phyloP scores from a whole-genome alignment of 2,797 vertebrate species.

The Cossypha polioptera region DNA sequence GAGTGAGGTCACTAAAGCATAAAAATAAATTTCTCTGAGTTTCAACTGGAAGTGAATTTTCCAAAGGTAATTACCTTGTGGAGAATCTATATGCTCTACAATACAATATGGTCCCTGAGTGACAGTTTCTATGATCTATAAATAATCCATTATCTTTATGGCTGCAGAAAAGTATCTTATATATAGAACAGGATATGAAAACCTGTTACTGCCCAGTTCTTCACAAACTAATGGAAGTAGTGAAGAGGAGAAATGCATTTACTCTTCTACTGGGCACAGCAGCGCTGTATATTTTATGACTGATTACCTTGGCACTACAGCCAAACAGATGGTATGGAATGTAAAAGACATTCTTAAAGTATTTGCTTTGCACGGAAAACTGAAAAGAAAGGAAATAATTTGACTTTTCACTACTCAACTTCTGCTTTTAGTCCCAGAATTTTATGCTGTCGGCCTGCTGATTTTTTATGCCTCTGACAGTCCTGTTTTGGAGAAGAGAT shows the following conservation, averaged over 20 bases:
- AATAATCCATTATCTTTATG: conserved; percentile 24
- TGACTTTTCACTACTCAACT: not conserved
- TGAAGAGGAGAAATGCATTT: not conserved
- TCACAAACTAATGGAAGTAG: not conserved
- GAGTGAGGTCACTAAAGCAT: not conserved
- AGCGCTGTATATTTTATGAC: not conserved
- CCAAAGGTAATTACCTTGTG: conserved; percentile 6
- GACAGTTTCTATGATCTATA: not conserved
- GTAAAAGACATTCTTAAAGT: not conserved
- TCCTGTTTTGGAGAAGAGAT: not conserved
- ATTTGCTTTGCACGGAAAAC: not conserved
- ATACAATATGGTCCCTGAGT: not conserved
- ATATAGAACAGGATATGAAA: not conserved
- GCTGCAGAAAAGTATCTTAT: not conserved
- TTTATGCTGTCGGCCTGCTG: not conserved
- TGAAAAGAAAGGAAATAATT: not conserved
- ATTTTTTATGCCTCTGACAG: not conserved
- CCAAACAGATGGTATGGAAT: not conserved
- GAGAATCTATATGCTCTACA: not conserved
- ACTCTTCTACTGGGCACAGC: not conserved
- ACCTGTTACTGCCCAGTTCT: not conserved
- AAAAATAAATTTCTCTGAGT: not conserved
- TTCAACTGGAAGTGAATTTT: conserved; percentile 48
- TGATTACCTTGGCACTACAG: not conserved
- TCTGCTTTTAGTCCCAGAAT: not conserved